Evolutionary conservation across 2,797 vertebrate genomes (phyloP), one percentile per base, ranked within the genome.

Genomic region (Echeneis naucrates): DNA sequence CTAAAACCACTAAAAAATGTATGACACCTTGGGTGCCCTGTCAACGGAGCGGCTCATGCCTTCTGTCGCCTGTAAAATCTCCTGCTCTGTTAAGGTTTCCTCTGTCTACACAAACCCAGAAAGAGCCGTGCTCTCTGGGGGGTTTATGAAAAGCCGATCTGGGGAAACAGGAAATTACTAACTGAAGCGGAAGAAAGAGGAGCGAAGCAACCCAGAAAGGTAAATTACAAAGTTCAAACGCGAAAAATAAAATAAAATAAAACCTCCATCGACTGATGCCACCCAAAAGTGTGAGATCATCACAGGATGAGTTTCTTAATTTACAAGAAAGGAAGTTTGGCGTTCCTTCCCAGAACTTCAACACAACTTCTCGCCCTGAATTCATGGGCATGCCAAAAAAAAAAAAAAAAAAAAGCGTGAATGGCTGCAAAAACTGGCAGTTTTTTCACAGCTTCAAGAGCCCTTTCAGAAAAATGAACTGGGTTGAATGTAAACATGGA

Each of bases 401-500:
- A n/a, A n/a, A n/a, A n/a, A n/a, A n/a, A n/a, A n/a, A n/a, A n/a
- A 68, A 76, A 52, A 12, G 72, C 50, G 48, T 32, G 75, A 58
- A 78, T 8, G 59, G 37, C 51, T 55, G 45, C 9, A 65, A 64
- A 64, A 62, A 66, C 23, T 17, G 45, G 65, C 75, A 59, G 75
- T 83, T 78, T 65, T 65, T 67, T 79, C 68, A 79, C 42, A 27
- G 33, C 44, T 76, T 79, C 27, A 38, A 66, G 42, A 33, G 53
- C 40, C 59, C 59, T 51, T 66, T 68, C 8, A 67, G 63, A 59
- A 81, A 82, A 82, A 82, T 66, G 57, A 79, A 79, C 44, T 12
- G n/a, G 13, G 27, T 45, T 55, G 45, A 79, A 82, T 64, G 75
- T 80, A 84, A 87, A 87, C 79, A 78, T 2, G 60, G 58, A 83